Evolutionary conservation across 2,888 invertebrate genomes (phyloP).

Genomic region (Enchytraeus crypticus): DNA sequence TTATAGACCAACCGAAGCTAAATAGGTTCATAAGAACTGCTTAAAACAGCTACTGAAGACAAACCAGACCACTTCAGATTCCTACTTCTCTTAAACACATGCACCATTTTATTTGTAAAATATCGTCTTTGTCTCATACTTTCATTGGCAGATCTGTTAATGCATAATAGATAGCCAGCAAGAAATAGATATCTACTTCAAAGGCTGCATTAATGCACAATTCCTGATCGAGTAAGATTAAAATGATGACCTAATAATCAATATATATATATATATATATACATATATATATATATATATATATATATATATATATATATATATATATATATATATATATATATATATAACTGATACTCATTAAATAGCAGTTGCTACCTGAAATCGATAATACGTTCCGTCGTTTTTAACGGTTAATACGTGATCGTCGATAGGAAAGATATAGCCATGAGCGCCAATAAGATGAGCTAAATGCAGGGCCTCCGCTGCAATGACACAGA

Average conservation of each 20-base stretch:
- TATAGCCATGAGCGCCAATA: slow-evolving; percentile 91
- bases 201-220: too few species aligned
- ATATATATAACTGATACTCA: background rate
- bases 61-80: too few species aligned
- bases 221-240: background rate
- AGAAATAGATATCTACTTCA: too few species aligned
- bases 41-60: too few species aligned
- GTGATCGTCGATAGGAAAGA: slow-evolving; percentile 98
- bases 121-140: too few species aligned
- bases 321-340: background rate
- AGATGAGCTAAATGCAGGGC: slow-evolving; percentile 88
- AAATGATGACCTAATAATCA: background rate
- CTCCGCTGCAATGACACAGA: slow-evolving; percentile 62
- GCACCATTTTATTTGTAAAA: too few species aligned
- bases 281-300: background rate
- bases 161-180: too few species aligned
- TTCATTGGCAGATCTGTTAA: too few species aligned
- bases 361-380: slow-evolving; percentile 47
- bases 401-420: slow-evolving; percentile 93
- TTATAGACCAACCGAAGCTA: too few species aligned
- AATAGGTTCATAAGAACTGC: too few species aligned
- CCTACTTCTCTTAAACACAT: too few species aligned
- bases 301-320: background rate
- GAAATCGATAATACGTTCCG: slow-evolving; percentile 85
- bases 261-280: background rate